phyloP scores from a whole-genome alignment of 1,140 invertebrate species.

The Ruditapes philippinarum region DNA sequence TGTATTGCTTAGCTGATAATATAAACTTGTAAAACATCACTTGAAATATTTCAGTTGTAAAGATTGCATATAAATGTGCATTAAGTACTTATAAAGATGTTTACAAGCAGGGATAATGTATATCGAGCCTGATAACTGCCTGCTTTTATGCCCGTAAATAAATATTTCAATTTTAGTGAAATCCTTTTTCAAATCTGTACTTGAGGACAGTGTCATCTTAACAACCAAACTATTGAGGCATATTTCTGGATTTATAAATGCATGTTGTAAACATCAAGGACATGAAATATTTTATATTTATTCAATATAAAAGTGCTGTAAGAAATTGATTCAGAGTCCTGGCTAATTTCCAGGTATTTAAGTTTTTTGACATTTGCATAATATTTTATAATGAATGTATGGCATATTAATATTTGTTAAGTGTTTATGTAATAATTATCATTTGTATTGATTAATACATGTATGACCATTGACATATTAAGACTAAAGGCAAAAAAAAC shows the following conservation, averaged over 20 bases:
- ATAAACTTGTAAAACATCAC: not conserved
- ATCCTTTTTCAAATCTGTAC: not conserved
- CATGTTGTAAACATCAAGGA: not conserved
- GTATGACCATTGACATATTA: too few relatives aligned
- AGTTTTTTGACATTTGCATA: not conserved
- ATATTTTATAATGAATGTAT: not conserved
- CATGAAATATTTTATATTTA: not conserved
- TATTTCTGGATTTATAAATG: not conserved
- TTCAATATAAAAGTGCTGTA: not conserved
- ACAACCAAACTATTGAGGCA: conserved; percentile 7
- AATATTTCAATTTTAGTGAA: not conserved
- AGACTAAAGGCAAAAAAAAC: too few relatives aligned
- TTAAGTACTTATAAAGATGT: not conserved
- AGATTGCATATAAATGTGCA: conserved; percentile 11
- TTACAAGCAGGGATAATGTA: not conserved
- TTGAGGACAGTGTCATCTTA: not conserved
- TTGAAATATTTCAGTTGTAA: conserved; percentile 25
- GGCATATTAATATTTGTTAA: too few relatives aligned
- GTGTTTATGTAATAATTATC: too few relatives aligned
- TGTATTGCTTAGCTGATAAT: conserved; percentile 4
- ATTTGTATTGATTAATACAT: too few relatives aligned
- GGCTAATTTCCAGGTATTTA: not conserved
- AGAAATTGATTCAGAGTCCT: not conserved
- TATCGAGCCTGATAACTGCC: not conserved
- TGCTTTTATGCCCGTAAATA: not conserved